Base-by-base conservation (phyloP, 2,888 invertebrate species). In the Heliconius sara region DNA sequence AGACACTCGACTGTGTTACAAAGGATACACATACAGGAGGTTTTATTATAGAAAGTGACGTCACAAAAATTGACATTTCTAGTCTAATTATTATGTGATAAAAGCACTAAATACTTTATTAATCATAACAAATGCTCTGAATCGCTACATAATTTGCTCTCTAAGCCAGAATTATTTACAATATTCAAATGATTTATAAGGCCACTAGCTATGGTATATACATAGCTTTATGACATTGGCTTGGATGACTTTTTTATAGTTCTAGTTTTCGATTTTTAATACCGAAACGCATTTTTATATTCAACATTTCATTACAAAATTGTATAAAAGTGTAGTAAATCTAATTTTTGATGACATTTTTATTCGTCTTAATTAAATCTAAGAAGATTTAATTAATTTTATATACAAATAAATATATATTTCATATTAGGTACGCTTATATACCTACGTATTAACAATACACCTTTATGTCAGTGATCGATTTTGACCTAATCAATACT, bases 341-440 rank as follows among this genome's bases (percentile, higher is more conserved):
- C 70, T 70, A 70, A 25, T 16, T 43, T 68, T 70, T 25, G 10
- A 70, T 70, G 16, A 70, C 39, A 70, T 13, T n/a, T n/a, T 5
- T 39, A n/a, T 25, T 68, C 9, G n/a, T n/a, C 22, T 60, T 60
- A 60, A 60, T n/a, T n/a, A 22, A n/a, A 9, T 60, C n/a, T 60
- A 60, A 60, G 22, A 57, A 39, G 25, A 43, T 70, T 47, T 43
- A 7, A 70, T 43, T 5, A 43, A 43, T 70, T 43, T 25, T 70
- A 70, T 25, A 16, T 70, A 70, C 70, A 70, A 43, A 70, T 70
- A 70, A 70, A 70, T 70, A 70, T 70, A n/a, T n/a, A 68, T 68
- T 39, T 68, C 39, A 43, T n/a, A 68, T 43, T 13, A 68, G 43
- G 10, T 60, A 68, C 39, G 2, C n/a, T 68, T 39, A 68, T 34